Evolutionary conservation across 1,140 invertebrate species (phyloP).

Genomic region (Oryctes rhinoceros): DNA sequence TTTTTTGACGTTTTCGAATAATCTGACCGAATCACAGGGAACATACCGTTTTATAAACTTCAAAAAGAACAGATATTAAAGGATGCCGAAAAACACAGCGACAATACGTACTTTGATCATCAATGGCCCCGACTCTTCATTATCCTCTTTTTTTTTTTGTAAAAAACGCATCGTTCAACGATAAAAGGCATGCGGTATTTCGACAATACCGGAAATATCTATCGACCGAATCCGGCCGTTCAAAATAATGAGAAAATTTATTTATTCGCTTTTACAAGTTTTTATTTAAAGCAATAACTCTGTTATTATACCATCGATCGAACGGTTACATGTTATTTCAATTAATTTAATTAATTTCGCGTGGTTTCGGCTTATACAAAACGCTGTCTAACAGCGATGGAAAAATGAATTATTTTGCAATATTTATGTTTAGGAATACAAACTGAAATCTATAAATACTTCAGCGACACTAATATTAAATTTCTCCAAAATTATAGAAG

Average conservation of each 20-base stretch:
- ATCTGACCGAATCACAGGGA: not conserved
- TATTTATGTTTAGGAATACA: too few species aligned
- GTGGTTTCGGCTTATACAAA: not conserved
- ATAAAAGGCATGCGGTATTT: not conserved
- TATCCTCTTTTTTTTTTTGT: not conserved
- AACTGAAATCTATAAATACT: too few species aligned
- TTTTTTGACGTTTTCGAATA: not conserved
- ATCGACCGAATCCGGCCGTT: not conserved
- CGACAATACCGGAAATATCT: constrained; percentile 11
- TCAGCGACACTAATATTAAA: too few species aligned
- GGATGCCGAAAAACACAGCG: not conserved
- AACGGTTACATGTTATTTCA: not conserved
- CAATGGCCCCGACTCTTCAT: not conserved
- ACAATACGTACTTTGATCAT: not conserved
- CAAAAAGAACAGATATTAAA: not conserved
- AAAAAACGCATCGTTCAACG: constrained; percentile 46
- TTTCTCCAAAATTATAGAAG: too few species aligned
- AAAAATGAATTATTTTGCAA: not conserved
- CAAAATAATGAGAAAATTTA: not conserved
- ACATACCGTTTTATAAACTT: not conserved
- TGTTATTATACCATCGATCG: not conserved
- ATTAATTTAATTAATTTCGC: constrained; percentile 5
- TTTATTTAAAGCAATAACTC: not conserved
- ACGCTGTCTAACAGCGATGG: not conserved
- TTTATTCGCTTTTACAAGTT: not conserved